phyloP scores from a whole-genome alignment of 2,888 invertebrate species.

The Trisateles emortualis region DNA sequence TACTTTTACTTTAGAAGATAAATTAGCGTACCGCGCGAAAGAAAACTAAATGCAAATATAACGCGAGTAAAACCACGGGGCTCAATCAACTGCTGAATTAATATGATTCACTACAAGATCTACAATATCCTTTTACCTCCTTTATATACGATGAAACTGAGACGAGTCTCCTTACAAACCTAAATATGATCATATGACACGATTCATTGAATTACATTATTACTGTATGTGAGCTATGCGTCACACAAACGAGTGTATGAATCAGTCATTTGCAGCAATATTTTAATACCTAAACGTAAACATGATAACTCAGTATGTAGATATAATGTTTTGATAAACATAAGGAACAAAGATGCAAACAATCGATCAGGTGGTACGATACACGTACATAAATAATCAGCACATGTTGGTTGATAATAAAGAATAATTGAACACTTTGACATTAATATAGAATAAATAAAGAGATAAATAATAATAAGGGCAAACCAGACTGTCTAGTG shows the following conservation, averaged over 20 bases:
- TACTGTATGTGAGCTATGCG: slow-evolving; percentile 20
- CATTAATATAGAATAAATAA: slow-evolving; percentile 3
- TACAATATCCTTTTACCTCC: neutral
- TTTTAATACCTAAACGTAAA: slow-evolving; percentile 17
- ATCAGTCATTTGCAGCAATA: slow-evolving; percentile 25
- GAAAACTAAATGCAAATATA: no score
- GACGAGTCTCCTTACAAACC: neutral
- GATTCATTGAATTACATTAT: slow-evolving; percentile 12
- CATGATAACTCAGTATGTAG: neutral
- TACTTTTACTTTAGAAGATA: no score
- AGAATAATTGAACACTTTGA: slow-evolving; percentile 26
- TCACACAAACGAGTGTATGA: slow-evolving; percentile 32
- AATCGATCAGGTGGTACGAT: slow-evolving; percentile 23
- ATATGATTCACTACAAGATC: neutral
- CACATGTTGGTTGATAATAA: slow-evolving; percentile 40
- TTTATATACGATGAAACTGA: neutral
- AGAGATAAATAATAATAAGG: no score
- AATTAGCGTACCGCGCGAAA: no score
- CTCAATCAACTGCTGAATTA: no score
- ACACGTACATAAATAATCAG: slow-evolving; percentile 24
- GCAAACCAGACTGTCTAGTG: no score
- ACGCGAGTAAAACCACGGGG: no score
- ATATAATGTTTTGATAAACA: slow-evolving; percentile 17
- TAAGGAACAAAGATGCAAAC: slow-evolving; percentile 12
- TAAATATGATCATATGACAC: neutral